Evolutionary conservation across 2,888 invertebrate species (phyloP).

Genomic region (Leucoptera coffeella): DNA sequence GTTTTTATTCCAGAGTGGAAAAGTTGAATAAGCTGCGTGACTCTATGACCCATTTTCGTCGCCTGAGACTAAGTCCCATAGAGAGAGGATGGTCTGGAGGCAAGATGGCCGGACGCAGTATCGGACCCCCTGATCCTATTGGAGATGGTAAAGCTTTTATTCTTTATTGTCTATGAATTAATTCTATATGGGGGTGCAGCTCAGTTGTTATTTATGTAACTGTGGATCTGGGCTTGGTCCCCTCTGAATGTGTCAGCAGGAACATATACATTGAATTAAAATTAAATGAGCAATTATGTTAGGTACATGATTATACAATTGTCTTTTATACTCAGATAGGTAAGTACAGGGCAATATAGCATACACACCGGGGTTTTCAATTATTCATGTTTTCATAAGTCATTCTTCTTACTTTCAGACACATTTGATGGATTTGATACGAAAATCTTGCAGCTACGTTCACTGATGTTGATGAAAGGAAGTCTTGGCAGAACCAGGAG

Average conservation of each 20-base stretch:
- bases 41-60: slow-evolving; percentile 59
- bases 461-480: slow-evolving; percentile 83
- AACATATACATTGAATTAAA: no score
- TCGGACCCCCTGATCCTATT: slow-evolving; percentile 86
- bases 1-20: slow-evolving; percentile 52
- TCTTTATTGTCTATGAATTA: no score
- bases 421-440: slow-evolving; percentile 83
- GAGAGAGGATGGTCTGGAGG: slow-evolving; percentile 91
- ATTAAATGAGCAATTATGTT: no score
- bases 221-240: no score
- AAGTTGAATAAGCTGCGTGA: slow-evolving; percentile 70
- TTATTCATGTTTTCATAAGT: no score
- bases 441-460: slow-evolving; percentile 73
- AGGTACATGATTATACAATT: no score
- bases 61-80: slow-evolving; percentile 66
- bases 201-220: no score
- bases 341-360: no score
- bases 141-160: slow-evolving; percentile 61
- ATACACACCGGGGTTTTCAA: no score
- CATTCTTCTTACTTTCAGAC: slow-evolving; percentile 57
- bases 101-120: slow-evolving; percentile 78
- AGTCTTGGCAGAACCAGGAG: slow-evolving; percentile 77
- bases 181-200: no score
- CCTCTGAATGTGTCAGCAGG: no score
- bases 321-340: no score